A percentile compares a stretch with the other conserved stretches of the same genome.
These are phyloP conservation scores for Bettongia penicillata DNA, from an alignment of 2,113 vertebrate genomes.

Conservation along the genomic window DNA sequence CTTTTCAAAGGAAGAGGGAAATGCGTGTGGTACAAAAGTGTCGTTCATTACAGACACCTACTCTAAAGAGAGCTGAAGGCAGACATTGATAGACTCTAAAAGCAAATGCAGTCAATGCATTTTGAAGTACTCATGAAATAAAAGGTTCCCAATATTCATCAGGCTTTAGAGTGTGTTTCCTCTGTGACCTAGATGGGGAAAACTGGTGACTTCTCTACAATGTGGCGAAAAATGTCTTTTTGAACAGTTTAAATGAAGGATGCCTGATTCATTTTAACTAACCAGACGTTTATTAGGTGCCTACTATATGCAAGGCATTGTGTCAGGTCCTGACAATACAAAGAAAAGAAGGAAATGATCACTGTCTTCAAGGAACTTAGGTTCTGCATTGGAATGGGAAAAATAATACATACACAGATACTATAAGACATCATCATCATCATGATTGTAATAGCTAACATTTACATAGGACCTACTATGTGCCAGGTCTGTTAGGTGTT, in stretches of 20 bases:
- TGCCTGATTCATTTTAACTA: not conserved
- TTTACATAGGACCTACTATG: no score
- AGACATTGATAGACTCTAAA: slow-evolving; percentile 16
- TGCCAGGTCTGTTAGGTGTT: no score
- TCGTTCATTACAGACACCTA: slow-evolving; percentile 57
- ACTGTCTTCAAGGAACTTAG: no score
- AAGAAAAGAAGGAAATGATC: no score
- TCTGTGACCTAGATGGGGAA: not conserved
- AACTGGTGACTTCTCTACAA: not conserved
- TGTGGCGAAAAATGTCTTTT: slow-evolving; percentile 50
- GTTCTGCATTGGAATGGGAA: no score
- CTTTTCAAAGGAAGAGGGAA: not conserved
- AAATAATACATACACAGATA: no score
- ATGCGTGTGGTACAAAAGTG: slow-evolving; percentile 31
- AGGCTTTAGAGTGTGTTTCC: slow-evolving; percentile 28
- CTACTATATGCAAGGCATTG: not conserved
- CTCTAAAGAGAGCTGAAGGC: slow-evolving; percentile 38
- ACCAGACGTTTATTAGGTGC: not conserved
- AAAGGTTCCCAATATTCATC: slow-evolving; percentile 54
- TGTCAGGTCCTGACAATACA: no score
- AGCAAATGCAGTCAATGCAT: slow-evolving; percentile 54
- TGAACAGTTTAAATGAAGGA: slow-evolving; percentile 5
- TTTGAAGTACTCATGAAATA: slow-evolving; percentile 54
- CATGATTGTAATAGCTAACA: no score
- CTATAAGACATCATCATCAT: no score